phyloP scores from a whole-genome alignment of 2,888 invertebrate genomes.

The Clusia tigrina region DNA sequence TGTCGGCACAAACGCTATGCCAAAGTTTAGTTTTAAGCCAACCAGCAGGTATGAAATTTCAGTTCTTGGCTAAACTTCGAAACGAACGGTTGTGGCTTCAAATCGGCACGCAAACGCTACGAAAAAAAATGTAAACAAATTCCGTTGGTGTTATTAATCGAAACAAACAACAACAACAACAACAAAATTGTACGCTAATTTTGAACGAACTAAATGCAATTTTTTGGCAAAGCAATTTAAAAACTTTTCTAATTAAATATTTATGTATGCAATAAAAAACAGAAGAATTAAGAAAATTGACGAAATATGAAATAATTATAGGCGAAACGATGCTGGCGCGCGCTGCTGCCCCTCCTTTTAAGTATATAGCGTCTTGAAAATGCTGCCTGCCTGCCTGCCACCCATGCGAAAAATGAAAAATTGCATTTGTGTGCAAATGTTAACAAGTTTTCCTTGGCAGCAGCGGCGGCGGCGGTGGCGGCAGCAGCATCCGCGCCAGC shows the following conservation, averaged over 20 bases:
- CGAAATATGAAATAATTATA: constrained; percentile 9
- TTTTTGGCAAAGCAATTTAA: not conserved
- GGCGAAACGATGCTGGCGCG: not conserved
- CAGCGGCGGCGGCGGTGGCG: constrained; percentile 8
- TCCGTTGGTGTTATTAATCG: not conserved
- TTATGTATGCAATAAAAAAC: not conserved
- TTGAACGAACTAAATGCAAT: too few relatives aligned
- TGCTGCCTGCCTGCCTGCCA: not conserved
- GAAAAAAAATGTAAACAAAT: not conserved
- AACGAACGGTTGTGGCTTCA: constrained; percentile 49
- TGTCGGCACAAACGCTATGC: not conserved
- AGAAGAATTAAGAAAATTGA: not conserved
- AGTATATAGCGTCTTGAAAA: not conserved
- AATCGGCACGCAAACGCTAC: not conserved
- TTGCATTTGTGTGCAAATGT: constrained; percentile 35
- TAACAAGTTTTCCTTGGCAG: constrained; percentile 41
- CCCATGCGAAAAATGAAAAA: constrained; percentile 12
- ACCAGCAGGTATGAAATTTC: constrained; percentile 52
- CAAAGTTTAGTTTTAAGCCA: constrained; percentile 48
- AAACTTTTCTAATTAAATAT: not conserved
- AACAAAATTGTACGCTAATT: too few relatives aligned
- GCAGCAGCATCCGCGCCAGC: not conserved
- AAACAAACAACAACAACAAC: too few relatives aligned
- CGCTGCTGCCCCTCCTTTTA: not conserved
- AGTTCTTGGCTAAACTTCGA: constrained; percentile 55